Evolutionary conservation across 2,113 vertebrate genomes (phyloP), one percentile per base, ranked within the genome.

Genomic region (Melanerpes aurifrons): DNA sequence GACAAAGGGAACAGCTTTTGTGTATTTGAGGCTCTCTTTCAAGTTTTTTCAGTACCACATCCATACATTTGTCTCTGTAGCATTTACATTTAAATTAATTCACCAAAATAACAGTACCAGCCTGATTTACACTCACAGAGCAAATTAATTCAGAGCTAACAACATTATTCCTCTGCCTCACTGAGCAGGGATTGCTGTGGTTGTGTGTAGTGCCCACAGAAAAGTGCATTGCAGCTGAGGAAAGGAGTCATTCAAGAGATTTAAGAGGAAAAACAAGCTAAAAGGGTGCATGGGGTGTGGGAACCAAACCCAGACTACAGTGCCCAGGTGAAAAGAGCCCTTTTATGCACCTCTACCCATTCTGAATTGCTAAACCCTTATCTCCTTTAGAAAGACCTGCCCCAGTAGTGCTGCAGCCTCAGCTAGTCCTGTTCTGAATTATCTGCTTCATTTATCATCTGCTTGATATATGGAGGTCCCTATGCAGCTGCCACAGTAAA

Each of bases 121-220:
- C 45, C 82, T 91, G 94, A 95, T 95, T 96, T 95, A 94, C 94
- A 96, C 89, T 94, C 94, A 56, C 76, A 90, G 79, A 94, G 85
- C 58, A 91, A 96, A 96, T 96, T 80, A 96, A 95, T 96, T 94
- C 96, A 94, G 93, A 95, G 93, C 80, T 92, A 94, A 96, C 91
- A 89, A 80, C 91, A 91, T 93, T 87, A 84, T 90, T 84, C 12
- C 85, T 88, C 86, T 92, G 86, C 89, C 79, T 95, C 19, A 40
- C 18, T 86, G 76, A 92, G 81, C 91, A 96, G 89, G 58, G 80
- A 86, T 15, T 67, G 94, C 93, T 87, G 89, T 24, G 82, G 43
- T 35, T 81, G 32, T 22, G 48, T 68, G 57, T 83, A 82, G 87
- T 3, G 35, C 85, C 89, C 72, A 91, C 66, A 83, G 78, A 29